These are phyloP conservation scores for Aphodius sticticus DNA, from an alignment of 2,888 invertebrate genomes.

Conservation along the genomic window DNA sequence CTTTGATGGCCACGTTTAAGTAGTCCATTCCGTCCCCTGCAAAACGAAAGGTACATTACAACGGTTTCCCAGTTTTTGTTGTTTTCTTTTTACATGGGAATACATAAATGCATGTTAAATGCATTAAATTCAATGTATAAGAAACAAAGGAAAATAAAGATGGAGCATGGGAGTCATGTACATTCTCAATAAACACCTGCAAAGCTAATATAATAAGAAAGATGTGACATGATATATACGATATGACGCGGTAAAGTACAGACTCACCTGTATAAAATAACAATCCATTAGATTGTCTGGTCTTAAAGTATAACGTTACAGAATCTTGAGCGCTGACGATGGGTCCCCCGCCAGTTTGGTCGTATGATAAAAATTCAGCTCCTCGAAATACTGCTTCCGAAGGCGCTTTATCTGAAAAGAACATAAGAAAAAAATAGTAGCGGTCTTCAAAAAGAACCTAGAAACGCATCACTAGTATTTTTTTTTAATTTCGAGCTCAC, in stretches of 20 bases:
- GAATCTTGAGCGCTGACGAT: conserved; percentile 91
- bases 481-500: no score
- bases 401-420: conserved; percentile 83
- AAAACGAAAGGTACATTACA: conserved; percentile 40
- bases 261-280: conserved; percentile 88
- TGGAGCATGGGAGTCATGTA: no score
- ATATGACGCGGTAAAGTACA: not conserved
- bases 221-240: no score
- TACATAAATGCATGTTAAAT: not conserved
- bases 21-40: conserved; percentile 90
- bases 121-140: not conserved
- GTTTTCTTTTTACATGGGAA: not conserved
- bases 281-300: conserved; percentile 87
- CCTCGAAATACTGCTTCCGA: conserved; percentile 94
- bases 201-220: no score
- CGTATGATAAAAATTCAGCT: conserved; percentile 90
- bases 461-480: no score
- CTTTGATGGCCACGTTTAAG: conserved; percentile 86
- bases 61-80: not conserved
- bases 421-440: conserved; percentile 12
- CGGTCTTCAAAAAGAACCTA: not conserved
- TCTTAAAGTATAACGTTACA: conserved; percentile 91
- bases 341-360: conserved; percentile 86
- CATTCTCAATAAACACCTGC: not conserved
- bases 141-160: not conserved